Base-by-base conservation (phyloP, 2,888 invertebrate species). In the Cacoxenus indagator region DNA sequence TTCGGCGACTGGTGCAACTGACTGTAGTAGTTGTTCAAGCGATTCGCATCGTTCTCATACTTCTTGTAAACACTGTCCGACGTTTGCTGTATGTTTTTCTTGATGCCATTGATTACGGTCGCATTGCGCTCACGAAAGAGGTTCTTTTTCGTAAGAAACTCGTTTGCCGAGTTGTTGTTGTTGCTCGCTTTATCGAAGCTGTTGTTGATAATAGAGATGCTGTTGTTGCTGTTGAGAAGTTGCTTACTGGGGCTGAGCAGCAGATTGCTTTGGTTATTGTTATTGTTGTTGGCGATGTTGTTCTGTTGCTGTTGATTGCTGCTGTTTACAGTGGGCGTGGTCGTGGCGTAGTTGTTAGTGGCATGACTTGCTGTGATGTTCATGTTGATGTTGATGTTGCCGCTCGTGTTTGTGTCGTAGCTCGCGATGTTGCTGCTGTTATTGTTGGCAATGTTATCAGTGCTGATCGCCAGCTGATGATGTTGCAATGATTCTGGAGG, bases 11-110 rank as follows among this genome's bases (percentile, higher is more conserved):
- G 83, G 37, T 78, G 85, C 67, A 87, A 74, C 69, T 87, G 86
- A 66, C 76, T 86, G 74, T 87, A 88, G 66, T 85, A 87, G 66
- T 82, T 86, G 67, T 88, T 88, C 65, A 87, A 76, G 19, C 87
- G 87, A 78, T 88, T 88, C 29, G 87, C 84, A 75, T 88, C 87
- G 72, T 82, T 87, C 78, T 88, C 88, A 73, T 84, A 88, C 77
- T 86, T 87, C 69, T 86, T 87, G 78, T 88, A 87, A 67, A 76
- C 76, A 72, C 71, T 81, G 64, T 76, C 81, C 24, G 31, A 2
- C 22, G 76, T 70, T 27, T 82, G 77, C 71, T 78, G 78, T 31
- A 87, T 87, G 68, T 87, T 87, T 78, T 87, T 87, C 78, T 83
- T 86, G 22, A 87, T 82, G 70, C 87, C 87, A 70, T 84, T 87